These are phyloP conservation scores for Hippocampus comes DNA, from an alignment of 2,113 vertebrate genomes.

Conservation along the genomic window DNA sequence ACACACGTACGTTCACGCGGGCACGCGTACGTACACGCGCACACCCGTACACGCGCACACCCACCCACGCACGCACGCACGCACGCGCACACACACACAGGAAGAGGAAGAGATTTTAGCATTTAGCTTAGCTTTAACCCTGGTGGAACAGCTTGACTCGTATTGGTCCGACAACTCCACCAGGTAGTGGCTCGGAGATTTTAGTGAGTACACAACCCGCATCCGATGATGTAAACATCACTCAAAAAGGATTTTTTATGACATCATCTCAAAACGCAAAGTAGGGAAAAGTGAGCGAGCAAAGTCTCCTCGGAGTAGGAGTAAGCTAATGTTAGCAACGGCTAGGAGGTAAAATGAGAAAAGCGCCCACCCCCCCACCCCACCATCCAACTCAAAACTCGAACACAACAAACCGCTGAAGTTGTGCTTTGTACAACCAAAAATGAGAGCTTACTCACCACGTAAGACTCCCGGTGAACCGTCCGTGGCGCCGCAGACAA, in stretches of 20 bases:
- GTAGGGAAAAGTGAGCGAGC: background rate
- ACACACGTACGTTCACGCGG: too few species aligned
- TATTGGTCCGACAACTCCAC: conserved; percentile 29
- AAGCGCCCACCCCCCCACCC: conserved; percentile 8
- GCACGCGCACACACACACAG: background rate
- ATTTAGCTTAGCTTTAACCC: conserved; percentile 8
- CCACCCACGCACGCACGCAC: background rate
- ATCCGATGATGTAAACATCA: too few species aligned
- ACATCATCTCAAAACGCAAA: background rate
- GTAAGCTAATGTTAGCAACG: conserved; percentile 53
- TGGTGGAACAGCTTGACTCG: too few species aligned
- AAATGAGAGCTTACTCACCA: conserved; percentile 37
- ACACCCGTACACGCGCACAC: too few species aligned
- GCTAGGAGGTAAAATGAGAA: conserved; percentile 40
- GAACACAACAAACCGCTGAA: conserved; percentile 10
- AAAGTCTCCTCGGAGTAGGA: background rate
- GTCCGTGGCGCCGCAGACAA: conserved; percentile 3
- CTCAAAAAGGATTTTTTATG: background rate
- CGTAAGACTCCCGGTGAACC: conserved; percentile 4
- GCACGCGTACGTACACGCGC: too few species aligned
- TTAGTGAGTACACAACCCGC: background rate
- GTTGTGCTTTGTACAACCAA: background rate
- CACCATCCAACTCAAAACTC: conserved; percentile 25
- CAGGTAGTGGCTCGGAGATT: conserved; percentile 6
- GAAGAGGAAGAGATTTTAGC: background rate